A percentile compares a stretch with the other conserved stretches of the same genome.
phyloP scores from a whole-genome alignment of 2,888 invertebrate species.

The Phortica magna region DNA sequence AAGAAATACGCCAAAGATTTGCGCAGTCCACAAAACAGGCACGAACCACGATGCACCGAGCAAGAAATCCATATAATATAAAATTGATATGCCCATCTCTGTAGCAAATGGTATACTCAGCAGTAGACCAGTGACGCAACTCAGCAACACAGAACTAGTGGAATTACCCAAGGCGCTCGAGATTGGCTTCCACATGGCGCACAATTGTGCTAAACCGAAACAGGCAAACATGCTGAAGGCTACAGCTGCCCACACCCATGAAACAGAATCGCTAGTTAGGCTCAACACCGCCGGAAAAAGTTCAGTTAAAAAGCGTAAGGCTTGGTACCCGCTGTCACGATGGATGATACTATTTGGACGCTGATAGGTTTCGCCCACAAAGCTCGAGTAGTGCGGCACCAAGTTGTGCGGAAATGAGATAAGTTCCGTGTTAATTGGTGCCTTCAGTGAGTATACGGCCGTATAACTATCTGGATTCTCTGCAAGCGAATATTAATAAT shows the following conservation, averaged over 20 bases:
- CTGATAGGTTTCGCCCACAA: constrained; percentile 75
- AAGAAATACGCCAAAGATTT: constrained; percentile 90
- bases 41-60: constrained; percentile 94
- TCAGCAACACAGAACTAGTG: constrained; percentile 86
- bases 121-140: constrained; percentile 89
- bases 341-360: constrained; percentile 69
- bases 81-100: constrained; percentile 89
- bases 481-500: constrained; percentile 74
- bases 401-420: constrained; percentile 79
- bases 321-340: constrained; percentile 88
- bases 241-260: constrained; percentile 92
- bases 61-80: constrained; percentile 91
- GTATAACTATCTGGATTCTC: constrained; percentile 85
- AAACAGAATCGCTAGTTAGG: constrained; percentile 85
- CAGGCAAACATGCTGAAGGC: constrained; percentile 91
- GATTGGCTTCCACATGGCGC: constrained; percentile 95
- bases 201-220: constrained; percentile 92
- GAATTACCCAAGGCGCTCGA: constrained; percentile 87
- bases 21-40: constrained; percentile 86
- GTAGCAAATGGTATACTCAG: constrained; percentile 92
- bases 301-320: constrained; percentile 90
- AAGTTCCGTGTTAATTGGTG: constrained; percentile 81
- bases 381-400: constrained; percentile 75
- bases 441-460: constrained; percentile 83
- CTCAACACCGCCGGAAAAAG: constrained; percentile 92